phyloP scores from a whole-genome alignment of 1,140 invertebrate species.

The Riptortus pedestris region DNA sequence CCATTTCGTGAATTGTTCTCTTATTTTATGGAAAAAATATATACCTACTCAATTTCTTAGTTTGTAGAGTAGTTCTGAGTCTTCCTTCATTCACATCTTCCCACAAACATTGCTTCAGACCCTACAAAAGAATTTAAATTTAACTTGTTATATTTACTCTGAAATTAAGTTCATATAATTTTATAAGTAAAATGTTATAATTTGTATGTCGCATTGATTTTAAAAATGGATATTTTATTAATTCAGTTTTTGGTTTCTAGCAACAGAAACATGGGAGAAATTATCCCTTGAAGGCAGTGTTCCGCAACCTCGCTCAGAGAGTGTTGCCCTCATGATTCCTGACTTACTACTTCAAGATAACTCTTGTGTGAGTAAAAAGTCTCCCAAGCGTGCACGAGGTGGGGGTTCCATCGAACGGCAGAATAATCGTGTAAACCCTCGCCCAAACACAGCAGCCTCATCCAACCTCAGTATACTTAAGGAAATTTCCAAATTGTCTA shows the following conservation, averaged over 20 bases:
- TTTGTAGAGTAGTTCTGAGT: no score
- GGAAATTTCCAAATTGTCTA: conserved; percentile 61
- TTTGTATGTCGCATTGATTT: no score
- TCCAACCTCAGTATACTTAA: conserved; percentile 46
- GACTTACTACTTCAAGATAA: conserved; percentile 40
- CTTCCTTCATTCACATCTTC: no score
- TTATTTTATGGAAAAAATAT: no score
- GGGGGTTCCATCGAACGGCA: conserved; percentile 30
- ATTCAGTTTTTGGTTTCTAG: conserved; percentile 40
- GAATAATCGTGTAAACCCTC: background rate
- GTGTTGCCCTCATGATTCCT: conserved; percentile 47
- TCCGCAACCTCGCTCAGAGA: conserved; percentile 59
- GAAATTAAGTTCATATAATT: no score
- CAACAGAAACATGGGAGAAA: conserved; percentile 65
- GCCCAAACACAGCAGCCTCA: conserved; percentile 26
- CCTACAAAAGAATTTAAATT: no score
- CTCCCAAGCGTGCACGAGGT: conserved; percentile 28
- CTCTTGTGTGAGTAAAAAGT: conserved; percentile 13
- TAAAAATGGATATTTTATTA: background rate
- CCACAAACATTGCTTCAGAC: no score
- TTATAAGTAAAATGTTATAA: no score
- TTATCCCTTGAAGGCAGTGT: conserved; percentile 53
- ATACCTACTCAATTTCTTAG: no score
- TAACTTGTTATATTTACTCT: no score
- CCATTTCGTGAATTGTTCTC: no score